A percentile compares a stretch with the other conserved stretches of the same genome.
These are phyloP conservation scores for Chloromyia formosa DNA, from an alignment of 2,888 invertebrate genomes.

Conservation along the genomic window DNA sequence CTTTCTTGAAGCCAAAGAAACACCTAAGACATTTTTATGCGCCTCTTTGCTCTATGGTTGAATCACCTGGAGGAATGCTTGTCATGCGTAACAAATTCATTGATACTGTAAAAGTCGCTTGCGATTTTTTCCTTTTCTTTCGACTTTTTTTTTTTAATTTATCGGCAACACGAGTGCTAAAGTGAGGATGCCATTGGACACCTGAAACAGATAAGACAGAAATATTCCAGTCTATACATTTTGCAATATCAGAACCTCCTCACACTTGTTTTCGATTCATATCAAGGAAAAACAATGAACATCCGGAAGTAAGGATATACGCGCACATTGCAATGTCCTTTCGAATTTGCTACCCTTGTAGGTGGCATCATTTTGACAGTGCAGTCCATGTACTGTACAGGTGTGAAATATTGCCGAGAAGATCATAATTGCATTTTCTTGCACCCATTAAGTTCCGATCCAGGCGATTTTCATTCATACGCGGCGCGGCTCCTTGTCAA, in stretches of 20 bases:
- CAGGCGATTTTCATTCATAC: slow-evolving; percentile 11
- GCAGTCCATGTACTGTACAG: background rate
- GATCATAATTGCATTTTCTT: background rate
- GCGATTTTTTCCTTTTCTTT: slow-evolving; percentile 7
- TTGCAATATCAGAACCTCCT: slow-evolving; percentile 7
- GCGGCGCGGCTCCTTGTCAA: background rate
- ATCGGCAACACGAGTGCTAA: background rate
- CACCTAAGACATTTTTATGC: slow-evolving; percentile 30
- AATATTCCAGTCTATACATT: slow-evolving; percentile 7
- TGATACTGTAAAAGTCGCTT: slow-evolving; percentile 39
- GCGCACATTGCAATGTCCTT: slow-evolving; percentile 14
- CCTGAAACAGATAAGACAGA: background rate
- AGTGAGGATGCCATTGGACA: background rate
- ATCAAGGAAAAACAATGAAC: background rate
- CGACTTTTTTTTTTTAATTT: background rate
- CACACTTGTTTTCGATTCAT: slow-evolving; percentile 1
- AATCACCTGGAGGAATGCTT: slow-evolving; percentile 51
- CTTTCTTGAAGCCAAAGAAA: slow-evolving; percentile 11
- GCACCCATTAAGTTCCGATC: slow-evolving; percentile 5
- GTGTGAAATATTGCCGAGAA: background rate
- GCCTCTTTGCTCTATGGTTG: slow-evolving; percentile 7
- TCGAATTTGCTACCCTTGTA: slow-evolving; percentile 11
- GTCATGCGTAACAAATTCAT: slow-evolving; percentile 50
- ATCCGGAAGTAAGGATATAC: slow-evolving; percentile 36
- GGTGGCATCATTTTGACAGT: slow-evolving; percentile 16